These are phyloP conservation scores for Apodemia mormo DNA, from an alignment of 2,888 invertebrate genomes.

Conservation along the genomic window DNA sequence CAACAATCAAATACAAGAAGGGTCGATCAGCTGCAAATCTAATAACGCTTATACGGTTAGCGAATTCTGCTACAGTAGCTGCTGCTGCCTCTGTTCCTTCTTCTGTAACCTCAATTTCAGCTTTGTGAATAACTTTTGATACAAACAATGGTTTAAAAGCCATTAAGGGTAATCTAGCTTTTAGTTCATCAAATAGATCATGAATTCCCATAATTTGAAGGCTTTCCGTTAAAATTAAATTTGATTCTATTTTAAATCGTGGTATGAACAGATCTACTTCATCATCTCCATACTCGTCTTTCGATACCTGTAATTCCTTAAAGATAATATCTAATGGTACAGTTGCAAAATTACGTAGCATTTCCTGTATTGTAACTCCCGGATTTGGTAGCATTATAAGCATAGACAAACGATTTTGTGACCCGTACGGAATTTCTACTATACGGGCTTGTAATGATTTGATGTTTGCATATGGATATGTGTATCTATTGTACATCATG, in stretches of 20 bases:
- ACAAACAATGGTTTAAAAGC: conserved; percentile 76
- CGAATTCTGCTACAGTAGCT: conserved; percentile 74
- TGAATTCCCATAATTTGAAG: conserved; percentile 68
- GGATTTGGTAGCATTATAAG: conserved; percentile 84
- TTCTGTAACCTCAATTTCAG: conserved; percentile 88
- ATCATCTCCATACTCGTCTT: conserved; percentile 79
- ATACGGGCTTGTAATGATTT: conserved; percentile 81
- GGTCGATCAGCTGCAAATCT: conserved; percentile 84
- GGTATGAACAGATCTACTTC: conserved; percentile 85
- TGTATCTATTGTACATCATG: conserved; percentile 87
- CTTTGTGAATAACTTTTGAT: conserved; percentile 84
- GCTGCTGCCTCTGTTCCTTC: conserved; percentile 87
- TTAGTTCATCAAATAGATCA: conserved; percentile 80
- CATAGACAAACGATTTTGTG: conserved; percentile 81
- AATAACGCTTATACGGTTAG: conserved; percentile 78
- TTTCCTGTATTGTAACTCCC: conserved; percentile 71
- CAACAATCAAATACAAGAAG: conserved; percentile 85
- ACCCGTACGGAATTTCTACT: conserved; percentile 86
- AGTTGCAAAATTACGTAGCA: conserved; percentile 75
- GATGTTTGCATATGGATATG: conserved; percentile 82
- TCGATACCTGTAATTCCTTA: conserved; percentile 68
- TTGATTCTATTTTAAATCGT: conserved; percentile 82
- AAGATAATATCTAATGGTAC: conserved; percentile 75
- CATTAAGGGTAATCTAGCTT: conserved; percentile 66
- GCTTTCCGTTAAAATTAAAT: conserved; percentile 77